Conservation (phyloP, 2,888 invertebrate genomes). For the Volucella inanis region DNA sequence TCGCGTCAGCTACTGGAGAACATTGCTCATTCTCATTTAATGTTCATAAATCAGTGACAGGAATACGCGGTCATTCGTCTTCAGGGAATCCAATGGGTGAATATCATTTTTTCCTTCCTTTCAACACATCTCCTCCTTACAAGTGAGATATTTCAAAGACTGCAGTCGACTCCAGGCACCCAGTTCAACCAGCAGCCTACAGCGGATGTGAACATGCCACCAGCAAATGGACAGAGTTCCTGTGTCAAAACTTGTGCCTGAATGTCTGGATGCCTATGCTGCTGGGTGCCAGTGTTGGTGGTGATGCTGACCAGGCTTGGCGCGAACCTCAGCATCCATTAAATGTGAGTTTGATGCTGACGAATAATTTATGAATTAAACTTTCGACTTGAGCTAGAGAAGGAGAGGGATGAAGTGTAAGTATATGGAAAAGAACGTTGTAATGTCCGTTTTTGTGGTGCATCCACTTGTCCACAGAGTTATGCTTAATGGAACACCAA, state of each 20-base stretch:
- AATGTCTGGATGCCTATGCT: no score
- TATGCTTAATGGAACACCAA: conserved; percentile 58
- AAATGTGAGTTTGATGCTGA: conserved; percentile 68
- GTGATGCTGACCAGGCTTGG: conserved; percentile 16
- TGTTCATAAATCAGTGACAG: conserved; percentile 76
- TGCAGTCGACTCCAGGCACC: neutral
- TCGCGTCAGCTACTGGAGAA: conserved; percentile 55
- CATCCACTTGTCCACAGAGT: conserved; percentile 55
- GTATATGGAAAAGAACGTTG: conserved; percentile 15
- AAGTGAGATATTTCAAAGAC: conserved; percentile 1
- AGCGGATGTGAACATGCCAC: conserved; percentile 69
- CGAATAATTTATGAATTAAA: conserved; percentile 73
- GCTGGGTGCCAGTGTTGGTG: no score
- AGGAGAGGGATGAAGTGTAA: no score
- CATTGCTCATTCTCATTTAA: conserved; percentile 70
- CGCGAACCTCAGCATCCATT: conserved; percentile 59
- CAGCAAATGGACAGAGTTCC: conserved; percentile 69
- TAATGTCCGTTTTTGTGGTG: conserved; percentile 69
- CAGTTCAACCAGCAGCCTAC: conserved; percentile 32
- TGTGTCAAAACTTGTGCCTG: conserved; percentile 9
- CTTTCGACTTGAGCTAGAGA: conserved; percentile 13
- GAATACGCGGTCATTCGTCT: conserved; percentile 75
- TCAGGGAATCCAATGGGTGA: conserved; percentile 7
- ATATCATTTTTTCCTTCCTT: conserved; percentile 2
- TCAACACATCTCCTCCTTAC: conserved; percentile 39